These are phyloP conservation scores for Thymelicus acteon DNA, from an alignment of 2,888 invertebrate genomes.

Conservation along the genomic window DNA sequence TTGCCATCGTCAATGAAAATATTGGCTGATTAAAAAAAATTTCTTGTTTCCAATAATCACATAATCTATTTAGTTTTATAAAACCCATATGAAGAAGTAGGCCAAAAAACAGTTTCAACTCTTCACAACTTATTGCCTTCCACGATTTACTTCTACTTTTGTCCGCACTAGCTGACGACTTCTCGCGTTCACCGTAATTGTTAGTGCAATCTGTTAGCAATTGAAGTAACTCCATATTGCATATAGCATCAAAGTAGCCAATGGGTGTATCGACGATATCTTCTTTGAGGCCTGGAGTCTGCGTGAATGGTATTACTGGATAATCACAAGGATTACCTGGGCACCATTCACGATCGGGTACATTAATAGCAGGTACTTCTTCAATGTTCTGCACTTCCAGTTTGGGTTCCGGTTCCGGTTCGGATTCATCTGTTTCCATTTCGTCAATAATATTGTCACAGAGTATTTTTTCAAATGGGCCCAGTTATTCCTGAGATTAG, in stretches of 20 bases:
- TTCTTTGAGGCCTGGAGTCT: constrained; percentile 41
- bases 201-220: constrained; percentile 38
- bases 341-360: constrained; percentile 32
- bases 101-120: constrained; percentile 31
- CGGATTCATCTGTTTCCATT: constrained; percentile 32
- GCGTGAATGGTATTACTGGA: constrained; percentile 24
- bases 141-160: constrained; percentile 32
- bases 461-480: constrained; percentile 11
- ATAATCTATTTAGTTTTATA: constrained; percentile 39
- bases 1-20: constrained; percentile 37
- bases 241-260: constrained; percentile 41
- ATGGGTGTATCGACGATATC: constrained; percentile 40
- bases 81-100: neutral
- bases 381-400: constrained; percentile 22
- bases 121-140: constrained; percentile 27
- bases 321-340: constrained; percentile 35
- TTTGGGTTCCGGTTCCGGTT: constrained; percentile 28
- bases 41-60: constrained; percentile 40
- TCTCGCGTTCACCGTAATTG: constrained; percentile 32
- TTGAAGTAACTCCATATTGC: constrained; percentile 36
- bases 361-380: constrained; percentile 12
- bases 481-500: neutral
- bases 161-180: constrained; percentile 15
- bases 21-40: constrained; percentile 39
- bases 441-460: constrained; percentile 37